Evolutionary conservation across 1,140 invertebrate genomes (phyloP), one percentile per base, ranked within the genome.

Genomic region (Wiebesia pumilae): DNA sequence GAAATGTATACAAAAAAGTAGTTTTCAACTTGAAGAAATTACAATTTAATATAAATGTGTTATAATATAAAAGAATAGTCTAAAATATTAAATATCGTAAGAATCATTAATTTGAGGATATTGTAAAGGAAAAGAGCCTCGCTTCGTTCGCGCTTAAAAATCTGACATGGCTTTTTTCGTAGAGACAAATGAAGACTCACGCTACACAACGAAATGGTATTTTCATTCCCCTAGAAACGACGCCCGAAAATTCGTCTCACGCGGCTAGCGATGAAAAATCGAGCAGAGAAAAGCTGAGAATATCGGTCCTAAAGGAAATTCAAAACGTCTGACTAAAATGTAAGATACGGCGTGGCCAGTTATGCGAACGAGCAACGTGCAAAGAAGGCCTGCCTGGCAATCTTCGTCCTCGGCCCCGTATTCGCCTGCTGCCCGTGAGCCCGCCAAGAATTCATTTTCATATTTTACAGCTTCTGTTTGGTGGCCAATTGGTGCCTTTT

Each of bases 391-490:
- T 54, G 6, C 6, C 14, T 47, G 43, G 43, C 6, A 47, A 14
- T n/a, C 6, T 47, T 54, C 9, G 51, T 54, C 51, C 2, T 16
- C 19, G 2, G 51, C 51, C 19, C 14, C 51, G 51, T 19, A 16
- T 54, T 54, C 58, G 3, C 27, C 27, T 27, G 24, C 58, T 62
- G 58, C 3, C 10, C 19, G 54, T 21, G 21, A 4, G 24, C 58
- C 24, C 58, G 58, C 14, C 27, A 3, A 62, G 58, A 81, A 71
- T 85, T 75, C 84, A 85, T 85, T 85, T 85, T 85, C 78, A 85
- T 85, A 85, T 81, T 85, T 73, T 69, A 81, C 38, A 85, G 84
- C 84, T 85, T 85, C 84, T 79, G 84, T 85, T 85, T 81, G 30
- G 40, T 73, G 62, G 43, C 78, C 84, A 69, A 80, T 69, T 67